Conservation (phyloP, 2,797 vertebrate species). For the Hyperoplus immaculatus region DNA sequence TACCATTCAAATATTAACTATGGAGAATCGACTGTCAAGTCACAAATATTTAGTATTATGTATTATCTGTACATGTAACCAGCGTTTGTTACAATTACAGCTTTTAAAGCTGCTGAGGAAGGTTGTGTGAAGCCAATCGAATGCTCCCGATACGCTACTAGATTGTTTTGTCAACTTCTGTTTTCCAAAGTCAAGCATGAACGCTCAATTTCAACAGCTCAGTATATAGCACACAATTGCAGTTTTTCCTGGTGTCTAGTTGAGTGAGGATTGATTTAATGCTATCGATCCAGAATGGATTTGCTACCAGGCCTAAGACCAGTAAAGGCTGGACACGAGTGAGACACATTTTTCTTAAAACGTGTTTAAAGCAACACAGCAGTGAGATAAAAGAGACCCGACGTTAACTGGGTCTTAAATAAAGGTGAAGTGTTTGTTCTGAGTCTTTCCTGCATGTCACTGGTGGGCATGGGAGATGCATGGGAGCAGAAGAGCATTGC, state of each 20-base stretch:
- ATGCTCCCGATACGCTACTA: neutral
- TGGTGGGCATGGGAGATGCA: conserved; percentile 44
- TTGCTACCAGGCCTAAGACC: neutral
- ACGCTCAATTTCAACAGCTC: neutral
- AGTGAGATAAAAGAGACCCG: conserved; percentile 10
- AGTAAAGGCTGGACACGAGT: neutral
- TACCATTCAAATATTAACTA: neutral
- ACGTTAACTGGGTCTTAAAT: conserved; percentile 8
- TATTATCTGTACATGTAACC: neutral
- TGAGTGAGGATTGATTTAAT: conserved; percentile 9
- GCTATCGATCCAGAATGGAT: neutral
- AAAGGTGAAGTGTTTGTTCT: conserved; percentile 25
- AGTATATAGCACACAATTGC: neutral
- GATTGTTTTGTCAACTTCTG: neutral
- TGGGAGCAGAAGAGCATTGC: conserved; percentile 55
- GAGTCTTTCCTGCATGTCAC: conserved; percentile 56
- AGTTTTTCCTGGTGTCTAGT: neutral
- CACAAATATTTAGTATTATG: neutral
- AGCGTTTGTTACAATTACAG: neutral
- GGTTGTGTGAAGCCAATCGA: neutral
- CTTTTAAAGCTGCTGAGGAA: neutral
- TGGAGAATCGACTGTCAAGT: neutral
- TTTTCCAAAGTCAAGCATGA: neutral
- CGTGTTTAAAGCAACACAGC: neutral
- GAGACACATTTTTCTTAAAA: conserved; percentile 4